Conservation (phyloP, 1,140 invertebrate genomes). For the Platyscapa corneri region DNA sequence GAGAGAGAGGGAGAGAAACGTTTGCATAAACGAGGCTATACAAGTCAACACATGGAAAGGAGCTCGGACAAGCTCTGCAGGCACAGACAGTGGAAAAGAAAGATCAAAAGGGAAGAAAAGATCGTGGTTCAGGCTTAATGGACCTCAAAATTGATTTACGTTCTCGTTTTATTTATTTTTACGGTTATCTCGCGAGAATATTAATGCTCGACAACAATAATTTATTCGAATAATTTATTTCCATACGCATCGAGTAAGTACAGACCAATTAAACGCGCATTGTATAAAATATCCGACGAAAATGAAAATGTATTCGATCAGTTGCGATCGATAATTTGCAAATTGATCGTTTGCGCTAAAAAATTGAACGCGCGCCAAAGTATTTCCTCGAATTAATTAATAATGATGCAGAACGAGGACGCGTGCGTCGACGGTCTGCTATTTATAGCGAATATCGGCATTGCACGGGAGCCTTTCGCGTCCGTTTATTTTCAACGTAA, state of each 20-base stretch:
- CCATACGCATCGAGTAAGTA: neutral
- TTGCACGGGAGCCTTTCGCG: too few species aligned
- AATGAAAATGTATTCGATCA: too few species aligned
- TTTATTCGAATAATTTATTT: slow-evolving; percentile 6
- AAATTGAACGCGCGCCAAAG: too few species aligned
- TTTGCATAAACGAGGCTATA: neutral
- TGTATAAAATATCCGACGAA: too few species aligned
- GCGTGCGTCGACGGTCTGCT: too few species aligned
- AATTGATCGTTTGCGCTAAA: too few species aligned
- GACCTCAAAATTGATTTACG: neutral
- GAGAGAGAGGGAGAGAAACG: neutral
- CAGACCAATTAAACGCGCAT: too few species aligned
- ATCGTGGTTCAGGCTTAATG: neutral
- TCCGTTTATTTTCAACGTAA: too few species aligned
- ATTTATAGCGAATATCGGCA: too few species aligned
- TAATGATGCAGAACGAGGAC: too few species aligned
- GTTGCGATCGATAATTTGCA: too few species aligned
- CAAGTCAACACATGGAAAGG: neutral
- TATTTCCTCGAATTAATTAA: too few species aligned
- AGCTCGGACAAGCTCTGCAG: neutral
- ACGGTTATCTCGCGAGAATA: neutral
- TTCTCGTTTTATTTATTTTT: neutral
- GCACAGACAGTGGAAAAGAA: neutral
- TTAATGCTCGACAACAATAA: neutral
- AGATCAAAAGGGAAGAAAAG: neutral